These are phyloP conservation scores for Tetramorium alpestre DNA, from an alignment of 1,140 invertebrate genomes.

Conservation along the genomic window DNA sequence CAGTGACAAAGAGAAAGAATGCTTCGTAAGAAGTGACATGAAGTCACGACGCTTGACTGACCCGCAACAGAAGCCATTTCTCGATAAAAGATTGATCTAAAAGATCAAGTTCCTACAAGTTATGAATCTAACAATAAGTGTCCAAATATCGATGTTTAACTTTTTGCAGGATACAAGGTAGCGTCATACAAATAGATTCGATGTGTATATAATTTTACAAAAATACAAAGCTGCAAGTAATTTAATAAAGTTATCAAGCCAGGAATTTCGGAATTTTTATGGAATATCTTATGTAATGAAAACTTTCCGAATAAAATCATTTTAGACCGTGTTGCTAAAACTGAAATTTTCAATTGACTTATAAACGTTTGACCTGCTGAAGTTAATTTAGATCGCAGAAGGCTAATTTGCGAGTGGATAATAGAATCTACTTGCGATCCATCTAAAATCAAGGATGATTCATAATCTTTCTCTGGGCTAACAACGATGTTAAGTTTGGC, in stretches of 20 bases:
- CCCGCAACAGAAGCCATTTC: conserved; percentile 11
- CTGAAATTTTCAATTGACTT: background rate
- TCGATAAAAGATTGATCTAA: background rate
- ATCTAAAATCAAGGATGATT: conserved; percentile 54
- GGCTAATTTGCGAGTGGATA: conserved; percentile 13
- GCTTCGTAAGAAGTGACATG: conserved; percentile 46
- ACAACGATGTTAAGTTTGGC: conserved; percentile 21
- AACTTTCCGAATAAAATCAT: background rate
- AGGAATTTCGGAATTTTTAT: background rate
- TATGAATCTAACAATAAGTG: background rate
- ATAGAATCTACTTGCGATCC: background rate
- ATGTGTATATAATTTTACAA: background rate
- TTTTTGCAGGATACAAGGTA: background rate
- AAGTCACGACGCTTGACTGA: conserved; percentile 41
- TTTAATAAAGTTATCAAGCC: background rate
- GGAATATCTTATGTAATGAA: background rate
- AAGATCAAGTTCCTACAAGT: background rate
- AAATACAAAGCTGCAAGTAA: background rate
- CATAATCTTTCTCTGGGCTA: conserved; percentile 41
- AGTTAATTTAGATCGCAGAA: conserved; percentile 9
- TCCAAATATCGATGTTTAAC: background rate
- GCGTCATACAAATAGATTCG: background rate
- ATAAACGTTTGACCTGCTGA: background rate
- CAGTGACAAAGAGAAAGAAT: conserved; percentile 58
- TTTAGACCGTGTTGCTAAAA: too few relatives aligned